Base-by-base conservation (phyloP, 2,888 invertebrate species). In the Calliscelio sp. region DNA sequence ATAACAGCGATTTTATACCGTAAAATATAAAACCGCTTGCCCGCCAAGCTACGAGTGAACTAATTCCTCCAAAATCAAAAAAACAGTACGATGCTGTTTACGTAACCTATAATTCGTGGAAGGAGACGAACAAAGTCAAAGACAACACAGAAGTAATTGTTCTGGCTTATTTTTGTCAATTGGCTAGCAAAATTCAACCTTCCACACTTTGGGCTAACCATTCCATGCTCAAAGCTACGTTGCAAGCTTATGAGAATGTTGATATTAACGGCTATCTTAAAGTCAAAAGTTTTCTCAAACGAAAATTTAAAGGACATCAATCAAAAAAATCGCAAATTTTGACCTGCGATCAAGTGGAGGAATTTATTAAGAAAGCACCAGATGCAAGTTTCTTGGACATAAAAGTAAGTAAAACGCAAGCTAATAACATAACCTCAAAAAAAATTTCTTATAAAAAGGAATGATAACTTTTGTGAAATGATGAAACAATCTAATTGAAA, bases 201-300 rank as follows among this genome's bases (percentile, higher is more conserved):
- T 14, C 65, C 0, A 65, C 65, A 28, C 20, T 65, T 32, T 65
- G 46, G 49, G 3, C 65, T 6, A 7, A 49, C 10, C 32, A 32
- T 28, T 65, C 65, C 7, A 65, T 65, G 65, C 11, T 65, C 3
- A 65, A 65, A 65, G 7, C 46, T 18, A 65, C 65, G 28, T 46
- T 65, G 14, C 3, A 16, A 49, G 11, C 11, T 0, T 32, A 49
- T 49, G 49, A 65, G 2, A 65, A 65, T 7, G 32, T 65, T 1
- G 65, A 65, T 16, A 65, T 65, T 16, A 32, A 14, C 11, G 18
- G 16, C 8, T 63, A 24, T 11, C 14, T n/a, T 1, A 44, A 63
- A 44, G 61, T 63, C 1, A 44, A 6, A 8, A 8, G 5, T 28
- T 28, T 28, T 28, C 8, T 28, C 5, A 28, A 28, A 28, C 4